These are phyloP conservation scores for Syrphus vitripennis DNA, from an alignment of 2,888 invertebrate genomes.

Conservation along the genomic window DNA sequence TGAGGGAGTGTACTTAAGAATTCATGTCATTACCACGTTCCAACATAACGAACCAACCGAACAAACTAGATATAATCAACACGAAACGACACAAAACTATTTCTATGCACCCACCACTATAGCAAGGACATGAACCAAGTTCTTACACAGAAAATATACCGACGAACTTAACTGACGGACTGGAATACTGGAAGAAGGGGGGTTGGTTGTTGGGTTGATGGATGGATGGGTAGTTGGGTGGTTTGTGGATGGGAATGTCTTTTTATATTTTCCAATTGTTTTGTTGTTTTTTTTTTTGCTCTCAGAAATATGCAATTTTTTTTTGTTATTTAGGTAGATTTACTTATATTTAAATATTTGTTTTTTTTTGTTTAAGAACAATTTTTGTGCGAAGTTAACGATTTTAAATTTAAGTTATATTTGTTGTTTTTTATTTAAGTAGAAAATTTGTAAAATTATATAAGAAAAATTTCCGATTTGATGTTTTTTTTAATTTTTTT, in stretches of 20 bases:
- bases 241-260: constrained; percentile 6
- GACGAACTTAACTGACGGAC: constrained; percentile 18
- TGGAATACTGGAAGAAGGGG: constrained; percentile 18
- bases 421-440: constrained; percentile 17
- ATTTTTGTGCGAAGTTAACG: constrained; percentile 50
- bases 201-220: background rate
- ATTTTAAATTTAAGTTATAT: constrained; percentile 15
- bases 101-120: constrained; percentile 64
- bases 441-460: constrained; percentile 66
- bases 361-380: constrained; percentile 16
- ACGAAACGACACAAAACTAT: constrained; percentile 7
- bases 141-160: background rate
- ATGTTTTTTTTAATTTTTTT: constrained; percentile 2
- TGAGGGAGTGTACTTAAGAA: constrained; percentile 48
- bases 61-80: background rate
- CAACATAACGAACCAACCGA: constrained; percentile 33
- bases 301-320: constrained; percentile 50
- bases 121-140: constrained; percentile 59
- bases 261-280: background rate
- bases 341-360: constrained; percentile 6
- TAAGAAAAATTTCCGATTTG: constrained; percentile 46
- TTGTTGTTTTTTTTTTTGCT: constrained; percentile 50
- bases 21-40: constrained; percentile 68
- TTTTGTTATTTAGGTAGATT: background rate
- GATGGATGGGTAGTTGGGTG: background rate